Conservation (phyloP, 2,888 invertebrate species). For the Petrolisthes manimaculis region DNA sequence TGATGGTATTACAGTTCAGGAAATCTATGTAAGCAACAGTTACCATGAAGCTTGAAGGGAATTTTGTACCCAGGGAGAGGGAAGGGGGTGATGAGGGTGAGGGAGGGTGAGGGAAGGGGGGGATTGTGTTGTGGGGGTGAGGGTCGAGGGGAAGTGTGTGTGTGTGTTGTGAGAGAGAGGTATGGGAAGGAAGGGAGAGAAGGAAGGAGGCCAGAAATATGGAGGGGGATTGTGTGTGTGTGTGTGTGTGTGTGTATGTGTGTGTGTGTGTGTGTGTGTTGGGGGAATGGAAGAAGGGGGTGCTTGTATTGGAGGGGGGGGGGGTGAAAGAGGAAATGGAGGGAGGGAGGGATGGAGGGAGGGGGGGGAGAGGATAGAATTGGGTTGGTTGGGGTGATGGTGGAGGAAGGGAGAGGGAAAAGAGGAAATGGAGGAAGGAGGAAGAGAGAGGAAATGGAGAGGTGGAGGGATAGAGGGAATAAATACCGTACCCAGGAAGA, state of each 20-base stretch:
- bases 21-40: constrained; percentile 45
- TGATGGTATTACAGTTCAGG: constrained; percentile 39
- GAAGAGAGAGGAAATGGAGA: not conserved
- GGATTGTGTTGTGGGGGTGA: not conserved
- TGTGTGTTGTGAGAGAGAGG: no score
- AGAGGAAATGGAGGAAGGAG: not conserved
- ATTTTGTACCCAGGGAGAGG: not conserved
- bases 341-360: not conserved
- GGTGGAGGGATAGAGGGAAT: not conserved
- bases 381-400: not conserved
- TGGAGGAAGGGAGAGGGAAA: not conserved
- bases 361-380: not conserved
- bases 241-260: no score
- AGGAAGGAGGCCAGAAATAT: no score
- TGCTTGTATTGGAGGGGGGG: not conserved
- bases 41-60: constrained; percentile 42
- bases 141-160: no score
- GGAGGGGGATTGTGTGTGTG: no score
- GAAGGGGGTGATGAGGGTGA: not conserved
- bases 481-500: not conserved
- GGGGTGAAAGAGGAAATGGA: constrained; percentile 7
- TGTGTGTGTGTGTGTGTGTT: not conserved
- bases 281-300: not conserved
- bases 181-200: no score
- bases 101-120: not conserved